Percentiles rank a stretch among this genome's conserved stretches.
Conservation (phyloP, 2,888 invertebrate species). For the Cataglyphis livida region DNA sequence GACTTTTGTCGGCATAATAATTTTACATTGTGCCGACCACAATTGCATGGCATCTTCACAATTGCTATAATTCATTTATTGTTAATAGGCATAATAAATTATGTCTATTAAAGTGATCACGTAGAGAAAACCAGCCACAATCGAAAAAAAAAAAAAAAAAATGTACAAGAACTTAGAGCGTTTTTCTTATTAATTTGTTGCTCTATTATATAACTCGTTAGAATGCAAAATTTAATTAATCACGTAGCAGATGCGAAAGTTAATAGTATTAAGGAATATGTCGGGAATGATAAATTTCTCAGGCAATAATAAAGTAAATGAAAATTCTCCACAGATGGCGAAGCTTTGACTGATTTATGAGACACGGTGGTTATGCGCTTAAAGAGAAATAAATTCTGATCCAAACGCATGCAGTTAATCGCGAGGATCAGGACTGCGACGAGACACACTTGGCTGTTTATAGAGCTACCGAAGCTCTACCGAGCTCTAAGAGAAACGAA, state of each 20-base stretch:
- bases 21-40: neutral
- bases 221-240: slow-evolving; percentile 11
- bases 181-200: neutral
- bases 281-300: slow-evolving; percentile 32
- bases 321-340: slow-evolving; percentile 27
- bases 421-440: slow-evolving; percentile 19
- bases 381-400: slow-evolving; percentile 46
- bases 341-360: slow-evolving; percentile 39
- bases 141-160: neutral
- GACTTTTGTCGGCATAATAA: slow-evolving; percentile 9
- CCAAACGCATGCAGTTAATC: slow-evolving; percentile 50
- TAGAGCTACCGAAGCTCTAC: neutral
- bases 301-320: slow-evolving; percentile 29
- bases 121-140: neutral
- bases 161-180: neutral
- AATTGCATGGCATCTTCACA: slow-evolving; percentile 12
- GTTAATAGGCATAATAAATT: slow-evolving; percentile 4
- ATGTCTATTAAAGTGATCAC: neutral
- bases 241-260: neutral
- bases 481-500: neutral
- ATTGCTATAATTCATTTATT: slow-evolving; percentile 27
- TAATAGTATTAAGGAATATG: slow-evolving; percentile 7
- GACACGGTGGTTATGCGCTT: slow-evolving; percentile 19
- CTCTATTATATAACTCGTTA: slow-evolving; percentile 8
- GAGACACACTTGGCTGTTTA: slow-evolving; percentile 11